Evolutionary conservation across 2,113 vertebrate species (phyloP).

Genomic region (Alouatta palliata): DNA sequence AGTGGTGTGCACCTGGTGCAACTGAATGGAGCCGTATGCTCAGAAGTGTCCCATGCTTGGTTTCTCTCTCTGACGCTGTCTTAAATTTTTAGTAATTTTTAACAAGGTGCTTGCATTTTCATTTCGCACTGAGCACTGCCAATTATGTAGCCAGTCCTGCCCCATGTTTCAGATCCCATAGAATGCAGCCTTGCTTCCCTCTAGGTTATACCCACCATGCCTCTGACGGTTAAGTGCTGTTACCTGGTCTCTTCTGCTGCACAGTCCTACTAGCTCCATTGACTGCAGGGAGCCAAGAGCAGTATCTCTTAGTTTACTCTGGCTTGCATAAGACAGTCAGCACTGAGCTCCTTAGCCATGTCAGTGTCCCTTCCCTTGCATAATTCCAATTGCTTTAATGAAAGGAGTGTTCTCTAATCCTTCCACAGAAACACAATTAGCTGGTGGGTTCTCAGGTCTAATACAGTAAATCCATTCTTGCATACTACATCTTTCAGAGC

Average conservation of each 20-base stretch:
- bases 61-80: not conserved
- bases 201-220: not conserved
- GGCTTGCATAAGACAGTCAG: not conserved
- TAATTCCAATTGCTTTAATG: not conserved
- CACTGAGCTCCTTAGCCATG: not conserved
- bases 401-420: not conserved
- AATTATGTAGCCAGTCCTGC: not conserved
- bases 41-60: not conserved
- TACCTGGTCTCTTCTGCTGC: not conserved
- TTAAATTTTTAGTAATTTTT: not conserved
- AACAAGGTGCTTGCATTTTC: not conserved
- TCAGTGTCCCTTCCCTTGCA: not conserved
- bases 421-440: not conserved
- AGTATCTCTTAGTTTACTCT: not conserved
- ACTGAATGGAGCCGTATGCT: not conserved
- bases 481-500: not conserved
- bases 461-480: not conserved
- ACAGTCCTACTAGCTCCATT: not conserved
- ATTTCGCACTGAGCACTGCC: not conserved
- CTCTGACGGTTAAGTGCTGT: not conserved
- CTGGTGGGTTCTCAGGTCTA: not conserved
- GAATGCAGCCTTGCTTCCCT: not conserved
- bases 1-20: rapidly evolving
- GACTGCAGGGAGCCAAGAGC: not conserved
- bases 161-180: not conserved